phyloP scores from a whole-genome alignment of 2,888 invertebrate genomes.

The Timandra comae region DNA sequence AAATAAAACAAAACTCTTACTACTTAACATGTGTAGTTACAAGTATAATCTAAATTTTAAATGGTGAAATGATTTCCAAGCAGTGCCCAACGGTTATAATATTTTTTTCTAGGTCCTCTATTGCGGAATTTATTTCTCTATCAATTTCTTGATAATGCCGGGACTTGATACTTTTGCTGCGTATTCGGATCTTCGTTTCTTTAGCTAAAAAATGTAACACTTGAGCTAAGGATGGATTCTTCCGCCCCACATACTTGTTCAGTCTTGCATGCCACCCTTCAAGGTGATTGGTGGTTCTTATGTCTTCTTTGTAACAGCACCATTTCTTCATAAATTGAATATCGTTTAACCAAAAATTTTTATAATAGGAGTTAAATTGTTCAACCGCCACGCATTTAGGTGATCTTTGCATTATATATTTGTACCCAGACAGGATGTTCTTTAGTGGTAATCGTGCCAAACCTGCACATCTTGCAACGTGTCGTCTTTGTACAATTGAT shows the following conservation, averaged over 20 bases:
- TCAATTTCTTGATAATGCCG: too few species aligned
- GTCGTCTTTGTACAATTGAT: slow-evolving; percentile 4
- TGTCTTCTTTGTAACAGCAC: slow-evolving; percentile 10
- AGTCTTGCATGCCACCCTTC: slow-evolving; percentile 8
- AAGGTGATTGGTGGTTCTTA: slow-evolving; percentile 8
- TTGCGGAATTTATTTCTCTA: too few species aligned
- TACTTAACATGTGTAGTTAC: too few species aligned
- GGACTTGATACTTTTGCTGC: too few species aligned
- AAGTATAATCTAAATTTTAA: too few species aligned
- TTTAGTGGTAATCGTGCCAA: background rate
- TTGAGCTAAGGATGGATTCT: slow-evolving; percentile 6
- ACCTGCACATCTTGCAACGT: background rate
- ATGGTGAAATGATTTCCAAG: too few species aligned
- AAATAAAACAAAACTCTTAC: too few species aligned
- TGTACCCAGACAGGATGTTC: slow-evolving; percentile 1
- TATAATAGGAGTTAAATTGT: slow-evolving; percentile 10
- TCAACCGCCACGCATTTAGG: slow-evolving; percentile 6
- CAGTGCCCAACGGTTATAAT: too few species aligned
- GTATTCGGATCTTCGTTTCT: background rate
- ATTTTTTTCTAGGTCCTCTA: too few species aligned
- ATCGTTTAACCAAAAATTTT: slow-evolving; percentile 8
- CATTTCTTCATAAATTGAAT: slow-evolving; percentile 9
- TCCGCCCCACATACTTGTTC: slow-evolving; percentile 3
- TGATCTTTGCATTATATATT: slow-evolving; percentile 12
- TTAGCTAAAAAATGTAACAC: too few species aligned